Evolutionary conservation across 2,797 vertebrate genomes (phyloP), one percentile per base, ranked within the genome.

Genomic region (Mionectes olivaceus): DNA sequence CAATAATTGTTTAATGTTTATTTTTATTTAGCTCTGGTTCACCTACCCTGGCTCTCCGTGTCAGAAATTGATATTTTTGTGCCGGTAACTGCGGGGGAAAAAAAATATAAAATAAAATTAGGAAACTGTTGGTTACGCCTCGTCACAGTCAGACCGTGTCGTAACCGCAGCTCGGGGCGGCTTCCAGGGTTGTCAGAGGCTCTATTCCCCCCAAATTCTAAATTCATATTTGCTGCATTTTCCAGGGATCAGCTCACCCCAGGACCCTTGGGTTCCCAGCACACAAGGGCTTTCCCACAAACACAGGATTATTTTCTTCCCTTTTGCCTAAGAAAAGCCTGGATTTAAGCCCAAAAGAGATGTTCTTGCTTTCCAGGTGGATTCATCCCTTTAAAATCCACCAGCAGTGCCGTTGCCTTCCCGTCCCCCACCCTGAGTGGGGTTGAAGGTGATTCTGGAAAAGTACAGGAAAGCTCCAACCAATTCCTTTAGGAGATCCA

Each of bases 1-100:
- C 97, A 96, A 97, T 98, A 98, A 98, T 98, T 98, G 98, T 98
- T 98, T 98, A 98, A 98, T 98, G 98, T 96, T 98, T 98, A 95
- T 97, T 98, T 98, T 97, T 97, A 95, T 97, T 98, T 98, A 96
- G 97, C 97, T 98, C 97, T 96, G 97, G 96, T 97, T 98, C 98
- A 96, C 97, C 97, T 97, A 91, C 80, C 90, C 94, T 57, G 90
- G 65, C 55, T 97, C 93, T 92, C 87, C 63, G 61, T 89, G 97
- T 91, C 97, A 97, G 95, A 96, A 98, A 98, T 89, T 97, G 98
- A 97, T 97, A 96, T 96, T 95, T 95, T 96, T 80, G 95, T 90
- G 95, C 80, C 0, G 8, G 87, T 68, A 84, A 74, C 87, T 87
- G 47, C 35, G 35, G 56, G 59, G 33, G 60, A 50, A 32, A 39